Base-by-base conservation (phyloP, 2,888 invertebrate species). In the Aethes cnicana region DNA sequence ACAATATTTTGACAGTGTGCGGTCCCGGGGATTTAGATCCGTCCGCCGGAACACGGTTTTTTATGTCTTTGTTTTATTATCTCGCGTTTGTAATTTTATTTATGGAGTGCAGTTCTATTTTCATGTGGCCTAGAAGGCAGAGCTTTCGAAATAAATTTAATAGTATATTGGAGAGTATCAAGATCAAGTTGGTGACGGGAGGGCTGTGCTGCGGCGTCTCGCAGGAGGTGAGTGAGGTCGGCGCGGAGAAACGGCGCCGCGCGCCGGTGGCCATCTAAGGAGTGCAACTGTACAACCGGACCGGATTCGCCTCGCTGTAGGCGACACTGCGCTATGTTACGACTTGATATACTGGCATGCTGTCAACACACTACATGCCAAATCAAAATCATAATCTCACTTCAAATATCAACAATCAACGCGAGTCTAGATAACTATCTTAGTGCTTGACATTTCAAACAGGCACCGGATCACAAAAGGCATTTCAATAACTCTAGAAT, bases 1-100 rank as follows among this genome's bases (percentile, higher is more conserved):
- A 89, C 87, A 89, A 85, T 89, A 89, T 89, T 89, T 87, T 89
- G 89, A 89, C 89, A 89, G 77, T 74, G 72, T 69, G 84, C 81
- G 84, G 81, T 80, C 76, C 74, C 64, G 61, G 70, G 76, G 80
- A 83, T 84, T 81, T 79, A 81, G 72, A 76, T 69, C 64, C 72
- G 74, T 61, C 69, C 64, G 68, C 73, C 59, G 66, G 69, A 68
- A 64, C 60, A 48, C 62, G 62, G 63, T 57, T 58, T 62, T 74
- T 75, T 77, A 66, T 73, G 74, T 72, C 68, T 64, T 73, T 78
- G n/a, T n/a, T 74, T 77, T 80, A 73, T 77, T 75, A 73, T 70
- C 66, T 47, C 53, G 56, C 63, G 56, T 57, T 66, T 66, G 64
- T 68, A 63, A 67, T 69, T 69, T 63, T 64, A 76, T 74, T 69